Evolutionary conservation across 2,113 vertebrate genomes (phyloP).

Genomic region (Macroglossus sobrinus): DNA sequence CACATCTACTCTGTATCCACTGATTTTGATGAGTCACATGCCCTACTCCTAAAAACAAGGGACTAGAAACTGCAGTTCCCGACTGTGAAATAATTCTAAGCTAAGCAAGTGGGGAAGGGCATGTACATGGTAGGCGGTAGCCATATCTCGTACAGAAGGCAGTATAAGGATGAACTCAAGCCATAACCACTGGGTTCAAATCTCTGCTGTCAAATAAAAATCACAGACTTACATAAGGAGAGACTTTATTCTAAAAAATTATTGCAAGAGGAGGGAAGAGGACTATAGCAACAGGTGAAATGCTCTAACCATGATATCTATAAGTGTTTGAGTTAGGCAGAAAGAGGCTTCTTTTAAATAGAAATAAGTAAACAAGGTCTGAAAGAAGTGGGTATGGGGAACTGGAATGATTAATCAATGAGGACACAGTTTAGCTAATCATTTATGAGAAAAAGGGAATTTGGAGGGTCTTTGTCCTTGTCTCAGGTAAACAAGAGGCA

Average conservation of each 20-base stretch:
- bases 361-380: background rate
- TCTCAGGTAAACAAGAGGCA: background rate
- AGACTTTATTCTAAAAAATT: background rate
- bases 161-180: background rate
- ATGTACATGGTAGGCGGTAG: background rate
- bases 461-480: background rate
- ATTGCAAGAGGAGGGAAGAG: background rate
- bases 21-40: background rate
- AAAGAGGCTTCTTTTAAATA: background rate
- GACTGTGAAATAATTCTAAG: rapidly evolving
- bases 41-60: background rate
- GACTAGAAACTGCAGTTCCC: background rate
- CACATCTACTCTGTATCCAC: background rate
- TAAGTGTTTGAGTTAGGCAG: background rate
- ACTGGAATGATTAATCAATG: background rate
- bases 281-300: background rate
- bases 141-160: background rate
- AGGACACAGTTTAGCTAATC: background rate
- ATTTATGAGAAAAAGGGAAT: background rate
- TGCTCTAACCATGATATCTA: background rate
- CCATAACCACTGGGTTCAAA: background rate
- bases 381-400: background rate
- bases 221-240: background rate
- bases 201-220: background rate
- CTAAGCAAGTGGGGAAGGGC: rapidly evolving